Evolutionary conservation across 2,797 vertebrate genomes (phyloP), one percentile per base, ranked within the genome.

Genomic region (Sparidentex hasta): DNA sequence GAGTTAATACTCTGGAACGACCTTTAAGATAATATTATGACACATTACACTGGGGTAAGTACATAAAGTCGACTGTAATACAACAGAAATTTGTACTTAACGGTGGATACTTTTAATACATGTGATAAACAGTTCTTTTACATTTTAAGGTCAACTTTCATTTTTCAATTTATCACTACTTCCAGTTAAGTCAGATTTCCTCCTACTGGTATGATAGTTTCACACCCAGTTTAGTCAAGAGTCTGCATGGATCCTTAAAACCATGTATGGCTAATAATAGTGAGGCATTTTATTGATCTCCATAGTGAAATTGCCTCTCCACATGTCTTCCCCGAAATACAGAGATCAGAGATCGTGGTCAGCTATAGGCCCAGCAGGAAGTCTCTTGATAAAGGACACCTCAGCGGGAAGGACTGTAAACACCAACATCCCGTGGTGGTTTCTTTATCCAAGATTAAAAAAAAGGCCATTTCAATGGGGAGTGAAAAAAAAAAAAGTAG

Each of bases 341-440:
- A 57, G 41, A 74, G 65, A 71, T 80, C 48, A 56, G 56, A 70
- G 84, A 65, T 78, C 44, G 80, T 33, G 68, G 68, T 79, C 63
- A 71, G 56, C 55, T 59, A 27, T 11, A 62, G 25, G 27, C 55
- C 55, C 21, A 56, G 4, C 23, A 47, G 52, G 43, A 71, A 65
- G 14, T n/a, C 48, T 41, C 52, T 54, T 23, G n/a, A 64, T 62
- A 56, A 71, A 70, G 44, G 57, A 71, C 23, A 59, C 2, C 33
- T 47, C 16, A 43, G 56, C 54, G 14, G 64, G 46, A 43, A 47
- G 23, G 13, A 48, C 9, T 68, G 29, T 23, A 54, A 78, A 71
- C 44, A 33, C 70, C 17, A 33, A 27, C 1, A 9, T 68, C 47
- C 25, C 61, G 33, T 52, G 20, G 52, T 64, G 21, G 29, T 56